Percentiles rank a stretch among this genome's conserved stretches.
These are phyloP conservation scores for Lissocephala sabroskyi DNA, from an alignment of 2,888 invertebrate genomes.

Conservation along the genomic window DNA sequence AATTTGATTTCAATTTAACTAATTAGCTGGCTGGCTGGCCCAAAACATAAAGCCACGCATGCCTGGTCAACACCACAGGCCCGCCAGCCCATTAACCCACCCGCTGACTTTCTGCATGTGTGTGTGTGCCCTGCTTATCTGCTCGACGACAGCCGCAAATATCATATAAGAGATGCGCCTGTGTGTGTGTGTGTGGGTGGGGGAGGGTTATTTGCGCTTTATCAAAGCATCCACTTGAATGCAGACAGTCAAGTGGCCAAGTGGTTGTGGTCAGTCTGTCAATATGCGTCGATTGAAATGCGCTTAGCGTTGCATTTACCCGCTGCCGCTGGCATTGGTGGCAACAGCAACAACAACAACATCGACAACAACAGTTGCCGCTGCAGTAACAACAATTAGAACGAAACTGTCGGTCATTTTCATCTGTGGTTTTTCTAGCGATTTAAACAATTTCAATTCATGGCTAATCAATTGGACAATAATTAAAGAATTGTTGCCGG, in stretches of 20 bases:
- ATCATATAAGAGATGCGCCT: slow-evolving; percentile 10
- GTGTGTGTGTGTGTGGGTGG: slow-evolving; percentile 11
- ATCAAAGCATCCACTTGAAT: slow-evolving; percentile 54
- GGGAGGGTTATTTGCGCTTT: too few relatives aligned
- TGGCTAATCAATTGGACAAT: too few relatives aligned
- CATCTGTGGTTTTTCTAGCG: too few relatives aligned
- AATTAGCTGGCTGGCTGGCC: slow-evolving; percentile 55
- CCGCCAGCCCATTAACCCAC: too few relatives aligned
- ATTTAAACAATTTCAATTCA: too few relatives aligned
- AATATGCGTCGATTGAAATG: slow-evolving; percentile 45
- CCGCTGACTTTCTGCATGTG: not conserved
- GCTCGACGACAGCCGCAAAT: slow-evolving; percentile 45
- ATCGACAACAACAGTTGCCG: slow-evolving; percentile 1
- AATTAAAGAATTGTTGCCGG: too few relatives aligned
- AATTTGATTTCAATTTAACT: slow-evolving; percentile 71
- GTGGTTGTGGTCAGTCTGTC: slow-evolving; percentile 37
- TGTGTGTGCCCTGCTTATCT: slow-evolving; percentile 39
- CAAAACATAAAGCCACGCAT: slow-evolving; percentile 36
- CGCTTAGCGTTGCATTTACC: slow-evolving; percentile 44
- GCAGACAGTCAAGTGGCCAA: slow-evolving; percentile 53
- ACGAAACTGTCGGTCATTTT: not conserved
- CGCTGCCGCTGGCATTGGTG: not conserved
- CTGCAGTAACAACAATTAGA: slow-evolving; percentile 4
- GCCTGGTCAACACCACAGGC: slow-evolving; percentile 26
- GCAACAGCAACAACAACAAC: too few relatives aligned